phyloP scores from a whole-genome alignment of 2,797 vertebrate species.

The Alca torda region DNA sequence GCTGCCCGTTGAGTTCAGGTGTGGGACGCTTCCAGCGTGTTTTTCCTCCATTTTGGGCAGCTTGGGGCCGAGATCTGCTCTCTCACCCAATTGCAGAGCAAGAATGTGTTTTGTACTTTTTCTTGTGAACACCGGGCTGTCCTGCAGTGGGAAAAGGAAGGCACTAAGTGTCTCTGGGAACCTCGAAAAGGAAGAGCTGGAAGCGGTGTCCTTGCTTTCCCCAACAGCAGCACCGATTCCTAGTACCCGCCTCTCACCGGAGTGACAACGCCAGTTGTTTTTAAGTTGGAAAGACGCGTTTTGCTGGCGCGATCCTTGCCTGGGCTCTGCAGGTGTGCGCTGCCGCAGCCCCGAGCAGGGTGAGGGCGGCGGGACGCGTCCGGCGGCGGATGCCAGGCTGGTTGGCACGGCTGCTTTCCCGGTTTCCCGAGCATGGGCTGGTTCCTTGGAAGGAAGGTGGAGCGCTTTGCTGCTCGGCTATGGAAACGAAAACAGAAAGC shows the following conservation, averaged over 20 bases:
- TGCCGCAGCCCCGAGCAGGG: neutral
- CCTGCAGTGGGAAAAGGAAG: slow-evolving; percentile 1
- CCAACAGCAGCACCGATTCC: neutral
- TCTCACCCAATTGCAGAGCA: neutral
- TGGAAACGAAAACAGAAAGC: neutral
- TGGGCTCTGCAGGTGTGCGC: neutral
- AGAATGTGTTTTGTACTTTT: neutral
- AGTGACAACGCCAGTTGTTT: neutral
- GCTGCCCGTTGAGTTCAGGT: neutral
- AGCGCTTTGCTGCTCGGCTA: neutral
- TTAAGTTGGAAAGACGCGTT: neutral
- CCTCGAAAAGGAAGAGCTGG: neutral
- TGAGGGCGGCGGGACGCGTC: neutral
- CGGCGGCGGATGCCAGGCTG: neutral
- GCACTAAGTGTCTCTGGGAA: neutral
- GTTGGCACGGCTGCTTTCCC: neutral
- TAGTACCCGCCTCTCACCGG: neutral
- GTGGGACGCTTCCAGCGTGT: neutral
- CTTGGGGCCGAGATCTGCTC: neutral
- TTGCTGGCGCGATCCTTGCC: neutral
- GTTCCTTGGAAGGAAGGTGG: neutral
- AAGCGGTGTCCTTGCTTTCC: neutral
- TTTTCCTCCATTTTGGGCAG: slow-evolving; percentile 3
- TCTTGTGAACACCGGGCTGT: neutral
- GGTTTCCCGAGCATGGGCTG: rapidly evolving